Base-by-base conservation (phyloP, 2,113 vertebrate genomes). In the Actenoides hombroni region DNA sequence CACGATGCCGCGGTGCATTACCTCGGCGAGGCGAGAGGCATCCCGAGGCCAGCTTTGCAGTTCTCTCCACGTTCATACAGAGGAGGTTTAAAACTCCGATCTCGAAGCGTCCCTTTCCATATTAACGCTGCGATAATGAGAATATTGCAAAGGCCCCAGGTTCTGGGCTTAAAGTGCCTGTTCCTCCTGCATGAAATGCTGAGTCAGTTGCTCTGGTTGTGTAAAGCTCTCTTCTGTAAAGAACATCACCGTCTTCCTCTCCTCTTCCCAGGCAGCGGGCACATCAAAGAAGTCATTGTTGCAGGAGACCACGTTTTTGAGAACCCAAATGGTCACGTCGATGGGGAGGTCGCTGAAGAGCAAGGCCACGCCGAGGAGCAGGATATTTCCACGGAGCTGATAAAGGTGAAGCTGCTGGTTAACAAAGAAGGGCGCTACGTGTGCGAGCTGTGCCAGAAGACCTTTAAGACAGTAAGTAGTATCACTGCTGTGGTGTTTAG, bases 391-490 rank as follows among this genome's bases (percentile, higher is more conserved):
- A 71, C 79, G 1, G 98, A 98, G 20, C 92, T 95, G 61, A 93
- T 98, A 59, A 98, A 98, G 85, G 95, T 97, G 42, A 97, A 98
- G 74, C 98, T 98, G 94, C 98, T 98, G 97, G 97, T 99, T 82
- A 99, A 99, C 75, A 97, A 98, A 56, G 99, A 99, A 3, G 99
- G 99, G 7, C 98, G 99, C 59, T 99, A 98, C 1, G 95, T 99
- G 40, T 99, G 99, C 25, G 94, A 98, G 18, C 89, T 99, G 16
- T 99, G 99, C 97, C 98, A 99, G 84, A 99, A 99, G 97, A 99
- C 99, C 2, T 99, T 99, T 92, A 99, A 99, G 98, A 99, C 99
- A 9, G 99, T 99, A 91, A 86, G 98, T 97, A 86, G 98, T 97
- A 56, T 28, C 14, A 0, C 39, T 54, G n/a, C 40, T 35, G 2